Base-by-base conservation (phyloP, 1,140 invertebrate genomes). In the Calycopis cecrops region DNA sequence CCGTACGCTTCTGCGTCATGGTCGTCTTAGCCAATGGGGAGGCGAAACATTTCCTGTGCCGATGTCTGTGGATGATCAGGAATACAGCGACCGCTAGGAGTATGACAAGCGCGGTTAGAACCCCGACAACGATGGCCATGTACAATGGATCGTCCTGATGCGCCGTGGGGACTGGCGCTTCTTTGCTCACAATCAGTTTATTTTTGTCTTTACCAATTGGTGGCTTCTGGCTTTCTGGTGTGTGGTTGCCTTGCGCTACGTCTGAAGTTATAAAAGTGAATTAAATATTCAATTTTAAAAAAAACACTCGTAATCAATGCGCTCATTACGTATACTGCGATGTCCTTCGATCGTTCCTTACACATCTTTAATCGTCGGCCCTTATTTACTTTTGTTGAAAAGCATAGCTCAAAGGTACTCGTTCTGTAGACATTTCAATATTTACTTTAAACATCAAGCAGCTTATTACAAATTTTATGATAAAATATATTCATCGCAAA, bases 41-140 rank as follows among this genome's bases (percentile, higher is more conserved):
- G 1, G 92, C 91, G 73, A 93, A 93, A 66, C 92, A 93, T 78
- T 96, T 96, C 58, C 94, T 90, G 60, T 94, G 92, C 51, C 93
- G 88, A 71, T 95, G 92, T 12, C 95, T 90, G 54, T 93, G 91
- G 34, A 96, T 90, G 64, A 96, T 92, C 37, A 96, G 87, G 78
- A 95, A 92, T 65, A 96, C 93, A 14, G 93, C 91, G 0, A 92
- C 91, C 2, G 91, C 92, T 9, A 95, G 76, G 0, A 95, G 75
- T 34, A 96, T 89, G 47, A 96, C 94, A 11, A 96, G 91, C 1
- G 93, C 93, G 11, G 92, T 93, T 35, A 96, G 84, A 0, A 94
- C 92, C 1, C 95, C 94, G 48, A 96, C 93, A 44, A 96, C 92
- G 56, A 96, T 90, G 4, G 94, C 94, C 88, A 96, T 92, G 84